A percentile compares a stretch with the other conserved stretches of the same genome.
These are phyloP conservation scores for Condylura cristata DNA, from an alignment of 2,113 vertebrate species.

Conservation along the genomic window DNA sequence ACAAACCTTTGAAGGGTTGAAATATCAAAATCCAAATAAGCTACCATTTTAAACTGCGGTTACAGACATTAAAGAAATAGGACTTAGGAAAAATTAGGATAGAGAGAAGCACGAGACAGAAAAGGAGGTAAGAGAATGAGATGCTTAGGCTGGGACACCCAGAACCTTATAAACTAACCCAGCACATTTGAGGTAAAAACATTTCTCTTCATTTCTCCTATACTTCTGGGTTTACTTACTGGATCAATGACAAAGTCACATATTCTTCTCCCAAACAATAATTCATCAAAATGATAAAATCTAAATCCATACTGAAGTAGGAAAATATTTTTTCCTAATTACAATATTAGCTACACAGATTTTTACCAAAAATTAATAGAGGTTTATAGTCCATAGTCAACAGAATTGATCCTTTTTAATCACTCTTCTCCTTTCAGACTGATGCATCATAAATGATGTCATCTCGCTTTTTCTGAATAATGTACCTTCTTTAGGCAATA, in stretches of 20 bases:
- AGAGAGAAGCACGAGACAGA: too few species aligned
- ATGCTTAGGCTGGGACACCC: neutral
- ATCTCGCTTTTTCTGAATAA: neutral
- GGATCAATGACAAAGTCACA: neutral
- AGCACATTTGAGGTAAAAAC: neutral
- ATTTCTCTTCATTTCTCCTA: neutral
- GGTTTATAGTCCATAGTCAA: neutral
- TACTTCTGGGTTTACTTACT: neutral
- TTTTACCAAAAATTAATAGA: neutral
- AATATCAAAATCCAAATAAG: neutral
- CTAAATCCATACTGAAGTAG: neutral
- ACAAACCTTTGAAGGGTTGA: neutral
- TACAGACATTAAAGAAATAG: neutral
- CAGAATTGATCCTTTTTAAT: neutral
- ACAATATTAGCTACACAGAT: neutral
- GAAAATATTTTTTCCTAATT: neutral
- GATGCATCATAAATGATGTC: neutral
- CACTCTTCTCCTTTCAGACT: neutral
- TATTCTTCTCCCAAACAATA: neutral
- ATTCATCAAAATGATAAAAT: neutral
- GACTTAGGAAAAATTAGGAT: neutral
- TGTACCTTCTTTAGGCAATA: neutral
- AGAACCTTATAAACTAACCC: neutral
- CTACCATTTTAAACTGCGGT: neutral
- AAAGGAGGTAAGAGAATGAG: rapidly evolving